A percentile compares a stretch with the other conserved stretches of the same genome.
These are phyloP conservation scores for Melanerpes formicivorus DNA, from an alignment of 2,113 vertebrate genomes.

Conservation along the genomic window DNA sequence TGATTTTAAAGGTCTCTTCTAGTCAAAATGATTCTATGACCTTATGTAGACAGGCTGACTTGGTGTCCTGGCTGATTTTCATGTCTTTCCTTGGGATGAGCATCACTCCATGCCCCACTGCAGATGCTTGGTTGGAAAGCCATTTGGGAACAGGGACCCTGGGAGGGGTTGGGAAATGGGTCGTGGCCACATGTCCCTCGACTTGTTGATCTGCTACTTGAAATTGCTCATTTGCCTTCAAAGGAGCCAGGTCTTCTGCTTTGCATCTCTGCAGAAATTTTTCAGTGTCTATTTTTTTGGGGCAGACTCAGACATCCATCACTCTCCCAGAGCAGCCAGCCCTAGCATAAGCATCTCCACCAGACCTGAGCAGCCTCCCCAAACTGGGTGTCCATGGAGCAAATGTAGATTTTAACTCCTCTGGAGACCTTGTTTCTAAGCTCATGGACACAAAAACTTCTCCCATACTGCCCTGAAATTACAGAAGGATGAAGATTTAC, in stretches of 20 bases:
- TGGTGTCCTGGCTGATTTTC: rapidly evolving
- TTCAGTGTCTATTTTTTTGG: neutral
- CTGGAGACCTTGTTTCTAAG: neutral
- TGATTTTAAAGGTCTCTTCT: no score
- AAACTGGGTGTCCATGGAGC: rapidly evolving
- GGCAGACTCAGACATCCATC: neutral
- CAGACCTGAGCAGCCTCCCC: neutral
- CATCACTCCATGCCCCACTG: rapidly evolving
- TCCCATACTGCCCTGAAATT: neutral
- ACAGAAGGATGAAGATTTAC: neutral
- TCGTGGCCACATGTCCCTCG: neutral
- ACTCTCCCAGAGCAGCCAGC: neutral
- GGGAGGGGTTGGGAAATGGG: neutral
- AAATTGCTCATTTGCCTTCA: neutral
- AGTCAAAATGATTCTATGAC: no score
- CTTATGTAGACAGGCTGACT: neutral
- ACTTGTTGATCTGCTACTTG: neutral
- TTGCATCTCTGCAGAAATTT: neutral
- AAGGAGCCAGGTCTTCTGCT: neutral
- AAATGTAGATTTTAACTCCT: neutral
- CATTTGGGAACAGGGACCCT: rapidly evolving
- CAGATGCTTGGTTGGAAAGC: neutral
- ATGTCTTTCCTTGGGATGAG: neutral
- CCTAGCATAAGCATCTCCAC: rapidly evolving
- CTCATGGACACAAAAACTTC: neutral